Evolutionary conservation across 92 coral and sea anemone genomes (phyloP), one percentile per base, ranked within the genome.

Genomic region (Porites evermanni): DNA sequence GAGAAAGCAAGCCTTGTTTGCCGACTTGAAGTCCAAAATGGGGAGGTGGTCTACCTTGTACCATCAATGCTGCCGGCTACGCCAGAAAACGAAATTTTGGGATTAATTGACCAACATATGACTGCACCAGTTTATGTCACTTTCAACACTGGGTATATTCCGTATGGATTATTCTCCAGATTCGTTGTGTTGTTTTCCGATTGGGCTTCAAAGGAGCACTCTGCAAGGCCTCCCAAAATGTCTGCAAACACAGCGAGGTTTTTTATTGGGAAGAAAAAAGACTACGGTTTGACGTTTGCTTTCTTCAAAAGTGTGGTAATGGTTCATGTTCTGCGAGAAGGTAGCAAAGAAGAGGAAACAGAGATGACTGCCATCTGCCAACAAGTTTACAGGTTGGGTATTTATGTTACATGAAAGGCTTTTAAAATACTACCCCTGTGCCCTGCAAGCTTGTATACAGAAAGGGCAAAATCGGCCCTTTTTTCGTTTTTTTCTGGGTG

Each of bases 201-300:
- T 19, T 77, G 81, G 76, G 75, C 69, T 3, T 67, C 75, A 12
- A 64, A 56, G 2, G 26, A 75, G 53, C 72, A 52, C 16, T 32
- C 83, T 75, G 80, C 88, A 21, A 70, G 20, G 5, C 67, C 71
- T 19, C 83, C 83, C 24, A 77, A 67, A 58, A 75, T 77, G 38
- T 85, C 29, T 63, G 88, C 88, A 75, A 85, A 85, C 44, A 82
- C 74, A 63, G 88, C 88, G 3, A 71, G 84, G 19, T 85, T 85
- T 54, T 76, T 67, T 20, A 20, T 85, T 12, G 77, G 88, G 23
- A 14, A 69, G 61, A 66, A 70, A 63, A 68, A 29, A 70, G 72
- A 77, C 77, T 76, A 64, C 73, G 61, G 9, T 12, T 59, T 85
- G 68, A 69, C 75, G 52, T 66, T 85, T 21, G 88, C 73, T 2